These are phyloP conservation scores for Acyrthosiphon pisum DNA, from an alignment of 1,140 invertebrate species.

Conservation along the genomic window DNA sequence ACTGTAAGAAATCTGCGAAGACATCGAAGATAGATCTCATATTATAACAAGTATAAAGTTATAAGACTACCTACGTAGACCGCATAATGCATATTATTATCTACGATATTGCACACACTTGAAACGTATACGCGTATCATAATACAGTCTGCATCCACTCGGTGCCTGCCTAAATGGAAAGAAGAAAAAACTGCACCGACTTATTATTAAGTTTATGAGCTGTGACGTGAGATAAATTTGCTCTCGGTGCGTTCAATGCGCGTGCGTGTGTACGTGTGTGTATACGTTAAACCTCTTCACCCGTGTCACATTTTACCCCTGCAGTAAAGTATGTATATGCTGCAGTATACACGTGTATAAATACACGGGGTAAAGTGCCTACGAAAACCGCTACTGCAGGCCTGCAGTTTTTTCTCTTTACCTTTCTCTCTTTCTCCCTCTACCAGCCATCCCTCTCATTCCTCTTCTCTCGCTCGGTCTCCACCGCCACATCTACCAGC, in stretches of 20 bases:
- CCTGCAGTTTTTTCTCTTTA: constrained; percentile 12
- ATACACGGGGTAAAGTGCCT: constrained; percentile 22
- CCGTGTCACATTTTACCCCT: constrained; percentile 11
- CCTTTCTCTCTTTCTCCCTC: neutral
- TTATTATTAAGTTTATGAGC: constrained; percentile 37
- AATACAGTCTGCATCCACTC: neutral
- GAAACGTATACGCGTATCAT: neutral
- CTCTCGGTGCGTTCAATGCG: neutral
- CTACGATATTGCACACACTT: neutral
- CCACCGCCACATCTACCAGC: too few relatives aligned
- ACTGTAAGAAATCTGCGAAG: neutral
- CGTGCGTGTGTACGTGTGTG: neutral
- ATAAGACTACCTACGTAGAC: too few relatives aligned
- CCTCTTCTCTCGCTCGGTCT: neutral
- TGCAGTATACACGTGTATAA: neutral
- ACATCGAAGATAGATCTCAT: neutral
- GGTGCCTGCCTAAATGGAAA: neutral
- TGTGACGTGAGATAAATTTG: constrained; percentile 27
- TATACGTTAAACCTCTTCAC: constrained; percentile 17
- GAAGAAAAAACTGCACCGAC: neutral
- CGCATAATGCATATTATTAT: neutral
- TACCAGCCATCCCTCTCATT: too few relatives aligned
- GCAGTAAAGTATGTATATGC: neutral
- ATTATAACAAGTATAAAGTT: too few relatives aligned
- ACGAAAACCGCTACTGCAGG: neutral